Percentiles rank a stretch among this genome's conserved stretches.
Evolutionary conservation across 1,140 invertebrate species (phyloP).

Genomic region (Drosophila dunni): DNA sequence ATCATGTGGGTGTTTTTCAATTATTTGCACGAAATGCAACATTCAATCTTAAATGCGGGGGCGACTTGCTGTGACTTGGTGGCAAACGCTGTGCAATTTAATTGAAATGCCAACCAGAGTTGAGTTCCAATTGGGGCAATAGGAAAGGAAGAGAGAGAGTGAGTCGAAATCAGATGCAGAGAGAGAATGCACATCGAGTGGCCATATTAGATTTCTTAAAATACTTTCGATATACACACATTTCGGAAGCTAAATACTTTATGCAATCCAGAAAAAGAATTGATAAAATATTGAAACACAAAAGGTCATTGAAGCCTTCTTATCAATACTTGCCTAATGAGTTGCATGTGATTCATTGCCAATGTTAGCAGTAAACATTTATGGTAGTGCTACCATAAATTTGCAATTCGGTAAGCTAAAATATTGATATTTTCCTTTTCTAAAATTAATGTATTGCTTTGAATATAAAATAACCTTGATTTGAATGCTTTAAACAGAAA

Average conservation of each 20-base stretch:
- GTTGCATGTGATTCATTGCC: constrained; percentile 44
- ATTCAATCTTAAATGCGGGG: constrained; percentile 21
- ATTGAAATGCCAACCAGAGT: constrained; percentile 63
- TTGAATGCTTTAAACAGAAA: too few species aligned
- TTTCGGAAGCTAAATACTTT: background rate
- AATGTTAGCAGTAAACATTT: constrained; percentile 1
- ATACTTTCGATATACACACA: constrained; percentile 1
- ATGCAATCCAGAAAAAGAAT: background rate
- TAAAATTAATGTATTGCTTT: too few species aligned
- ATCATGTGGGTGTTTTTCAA: constrained; percentile 71
- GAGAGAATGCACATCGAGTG: constrained; percentile 17
- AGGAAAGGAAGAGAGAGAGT: constrained; percentile 1
- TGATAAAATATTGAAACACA: constrained; percentile 30
- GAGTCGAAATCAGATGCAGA: background rate
- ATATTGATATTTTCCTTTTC: too few species aligned
- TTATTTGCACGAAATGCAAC: constrained; percentile 71
- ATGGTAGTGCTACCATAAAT: background rate
- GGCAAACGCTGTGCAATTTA: constrained; percentile 59
- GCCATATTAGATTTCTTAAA: background rate
- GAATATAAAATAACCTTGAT: too few species aligned
- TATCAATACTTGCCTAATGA: constrained; percentile 45
- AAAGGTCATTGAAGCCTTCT: constrained; percentile 13
- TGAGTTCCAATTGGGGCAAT: constrained; percentile 30
- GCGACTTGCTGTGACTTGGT: background rate
- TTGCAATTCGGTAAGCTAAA: background rate